Percentiles rank a stretch among this genome's conserved stretches.
Evolutionary conservation across 1,140 invertebrate genomes (phyloP).

Genomic region (Macrotrachela quadricornifera): DNA sequence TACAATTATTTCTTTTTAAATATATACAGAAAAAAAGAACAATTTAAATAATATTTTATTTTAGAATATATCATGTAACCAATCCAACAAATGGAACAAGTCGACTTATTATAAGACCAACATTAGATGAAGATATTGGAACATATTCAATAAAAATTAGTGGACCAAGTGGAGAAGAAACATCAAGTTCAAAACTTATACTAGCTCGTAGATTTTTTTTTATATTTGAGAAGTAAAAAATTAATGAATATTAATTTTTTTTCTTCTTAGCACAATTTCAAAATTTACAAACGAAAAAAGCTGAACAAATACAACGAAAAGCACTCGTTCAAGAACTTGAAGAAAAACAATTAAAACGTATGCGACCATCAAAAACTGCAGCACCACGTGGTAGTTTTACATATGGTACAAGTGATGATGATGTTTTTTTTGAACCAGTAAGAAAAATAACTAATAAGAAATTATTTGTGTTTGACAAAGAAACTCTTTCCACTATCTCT

Average conservation of each 20-base stretch:
- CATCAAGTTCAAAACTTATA: slow-evolving; percentile 59
- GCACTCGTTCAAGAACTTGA: not conserved
- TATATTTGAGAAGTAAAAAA: not conserved
- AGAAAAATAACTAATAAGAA: too few species aligned
- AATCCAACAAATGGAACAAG: not conserved
- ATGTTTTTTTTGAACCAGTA: too few species aligned
- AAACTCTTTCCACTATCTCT: too few species aligned
- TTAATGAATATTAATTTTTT: not conserved
- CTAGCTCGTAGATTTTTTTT: not conserved
- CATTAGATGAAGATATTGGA: slow-evolving; percentile 61
- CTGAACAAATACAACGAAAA: not conserved
- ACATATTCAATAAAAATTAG: slow-evolving; percentile 77
- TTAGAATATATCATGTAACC: not conserved
- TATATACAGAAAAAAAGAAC: too few species aligned
- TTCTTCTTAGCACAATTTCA: not conserved
- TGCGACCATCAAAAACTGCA: not conserved
- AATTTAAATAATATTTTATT: slow-evolving; percentile 3
- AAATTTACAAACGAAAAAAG: not conserved
- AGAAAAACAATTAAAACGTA: not conserved
- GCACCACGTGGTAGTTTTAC: not conserved
- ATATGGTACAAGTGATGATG: too few species aligned
- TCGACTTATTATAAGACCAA: slow-evolving; percentile 57
- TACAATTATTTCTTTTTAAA: too few species aligned
- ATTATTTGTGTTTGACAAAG: too few species aligned
- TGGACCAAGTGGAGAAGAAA: slow-evolving; percentile 64